These are phyloP conservation scores for Geodia barretti DNA, from an alignment of 37 sponge, comb jelly and placozoan species.

Conservation along the genomic window DNA sequence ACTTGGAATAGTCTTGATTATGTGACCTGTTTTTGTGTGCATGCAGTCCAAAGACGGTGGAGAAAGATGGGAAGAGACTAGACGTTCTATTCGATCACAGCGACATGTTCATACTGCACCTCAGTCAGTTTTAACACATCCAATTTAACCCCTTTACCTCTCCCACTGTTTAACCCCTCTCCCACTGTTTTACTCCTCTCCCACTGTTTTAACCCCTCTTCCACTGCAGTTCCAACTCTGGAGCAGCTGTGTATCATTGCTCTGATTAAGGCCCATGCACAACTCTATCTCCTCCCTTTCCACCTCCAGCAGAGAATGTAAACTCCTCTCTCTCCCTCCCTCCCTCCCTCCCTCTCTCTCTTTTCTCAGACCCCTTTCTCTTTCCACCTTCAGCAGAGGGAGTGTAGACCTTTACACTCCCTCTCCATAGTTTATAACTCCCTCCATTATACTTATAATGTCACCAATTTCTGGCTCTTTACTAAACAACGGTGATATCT, in stretches of 20 bases:
- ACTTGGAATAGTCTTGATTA: neutral
- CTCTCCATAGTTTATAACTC: neutral
- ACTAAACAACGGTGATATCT: too few relatives aligned
- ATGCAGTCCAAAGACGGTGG: constrained; percentile 14
- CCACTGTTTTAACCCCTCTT: neutral
- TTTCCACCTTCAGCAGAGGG: neutral
- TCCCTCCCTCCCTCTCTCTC: neutral
- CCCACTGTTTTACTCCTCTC: constrained; percentile 3
- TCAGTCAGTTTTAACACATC: constrained; percentile 34
- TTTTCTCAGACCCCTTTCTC: too few relatives aligned
- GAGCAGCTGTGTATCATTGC: constrained; percentile 37
- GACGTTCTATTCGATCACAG: constrained; percentile 48
- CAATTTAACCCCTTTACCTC: neutral
- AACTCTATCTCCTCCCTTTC: constrained; percentile 9
- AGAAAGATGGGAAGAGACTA: constrained; percentile 10
- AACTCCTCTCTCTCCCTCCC: neutral
- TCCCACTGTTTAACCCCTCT: constrained; percentile 3
- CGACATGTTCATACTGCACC: constrained; percentile 52
- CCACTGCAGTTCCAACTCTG: constrained; percentile 34
- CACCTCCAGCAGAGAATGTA: constrained; percentile 24
- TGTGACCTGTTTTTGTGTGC: neutral
- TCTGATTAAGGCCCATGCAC: constrained; percentile 10
- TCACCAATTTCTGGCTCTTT: too few relatives aligned
- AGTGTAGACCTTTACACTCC: neutral
- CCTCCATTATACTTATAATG: too few relatives aligned